phyloP scores from a whole-genome alignment of 2,113 vertebrate species.

The Tetrax tetrax region DNA sequence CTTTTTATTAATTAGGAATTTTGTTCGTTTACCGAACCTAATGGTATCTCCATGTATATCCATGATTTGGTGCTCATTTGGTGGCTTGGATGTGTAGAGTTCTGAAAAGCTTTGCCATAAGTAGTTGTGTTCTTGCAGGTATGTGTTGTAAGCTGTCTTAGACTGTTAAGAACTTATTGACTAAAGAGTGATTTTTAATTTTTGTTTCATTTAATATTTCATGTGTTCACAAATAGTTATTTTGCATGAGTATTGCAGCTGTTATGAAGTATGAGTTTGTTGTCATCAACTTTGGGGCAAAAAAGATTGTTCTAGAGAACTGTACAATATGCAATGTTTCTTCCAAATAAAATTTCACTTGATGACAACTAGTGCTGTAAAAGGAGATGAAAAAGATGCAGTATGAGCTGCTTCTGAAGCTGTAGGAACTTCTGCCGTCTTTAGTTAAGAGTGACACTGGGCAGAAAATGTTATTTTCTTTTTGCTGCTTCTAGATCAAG shows the following conservation, averaged over 20 bases:
- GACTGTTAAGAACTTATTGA: background rate
- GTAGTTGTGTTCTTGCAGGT: background rate
- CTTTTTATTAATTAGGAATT: background rate
- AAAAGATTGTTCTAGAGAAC: background rate
- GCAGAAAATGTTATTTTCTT: background rate
- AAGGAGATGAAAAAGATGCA: background rate
- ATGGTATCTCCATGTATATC: background rate
- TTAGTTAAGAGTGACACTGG: background rate
- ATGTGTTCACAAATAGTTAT: background rate
- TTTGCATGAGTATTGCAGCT: background rate
- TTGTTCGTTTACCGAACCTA: background rate
- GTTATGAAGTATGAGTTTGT: background rate
- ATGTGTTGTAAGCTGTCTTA: background rate
- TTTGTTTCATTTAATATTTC: rapidly evolving
- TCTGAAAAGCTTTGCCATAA: background rate
- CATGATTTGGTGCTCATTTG: background rate
- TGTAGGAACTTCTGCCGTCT: background rate
- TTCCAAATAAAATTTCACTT: background rate
- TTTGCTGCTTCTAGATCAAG: background rate
- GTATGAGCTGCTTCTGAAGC: background rate
- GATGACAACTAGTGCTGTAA: background rate
- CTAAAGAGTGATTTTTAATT: background rate
- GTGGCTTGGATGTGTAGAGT: background rate
- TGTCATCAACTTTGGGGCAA: background rate
- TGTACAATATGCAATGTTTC: background rate